Percentiles rank a stretch among this genome's conserved stretches.
These are phyloP conservation scores for Tetrao urogallus DNA, from an alignment of 2,113 vertebrate species.

Conservation along the genomic window DNA sequence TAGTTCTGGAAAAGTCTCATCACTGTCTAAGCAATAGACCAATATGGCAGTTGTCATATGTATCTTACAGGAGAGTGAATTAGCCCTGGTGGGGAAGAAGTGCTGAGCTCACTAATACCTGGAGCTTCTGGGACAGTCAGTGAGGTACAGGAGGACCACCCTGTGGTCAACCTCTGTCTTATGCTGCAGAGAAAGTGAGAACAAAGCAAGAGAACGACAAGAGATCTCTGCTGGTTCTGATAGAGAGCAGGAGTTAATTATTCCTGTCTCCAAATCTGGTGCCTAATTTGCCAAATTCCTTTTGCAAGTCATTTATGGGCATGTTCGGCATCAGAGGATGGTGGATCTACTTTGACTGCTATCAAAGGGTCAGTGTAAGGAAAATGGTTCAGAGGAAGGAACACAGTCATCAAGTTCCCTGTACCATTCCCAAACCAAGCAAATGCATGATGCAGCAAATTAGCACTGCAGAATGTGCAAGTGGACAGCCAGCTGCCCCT, in stretches of 20 bases:
- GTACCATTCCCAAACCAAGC: accelerated
- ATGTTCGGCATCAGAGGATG: accelerated
- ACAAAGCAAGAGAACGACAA: background rate
- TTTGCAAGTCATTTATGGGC: background rate
- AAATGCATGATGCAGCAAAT: background rate
- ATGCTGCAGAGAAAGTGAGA: background rate
- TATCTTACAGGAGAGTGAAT: background rate
- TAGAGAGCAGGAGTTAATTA: accelerated
- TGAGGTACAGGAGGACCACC: background rate
- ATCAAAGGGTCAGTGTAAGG: accelerated
- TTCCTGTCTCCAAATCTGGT: background rate
- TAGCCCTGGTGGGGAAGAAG: background rate
- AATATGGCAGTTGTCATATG: accelerated
- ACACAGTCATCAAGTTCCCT: accelerated
- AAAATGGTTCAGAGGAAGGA: background rate
- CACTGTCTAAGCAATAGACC: background rate
- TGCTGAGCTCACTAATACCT: background rate
- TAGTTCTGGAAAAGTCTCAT: background rate
- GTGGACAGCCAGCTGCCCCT: background rate
- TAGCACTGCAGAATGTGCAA: background rate
- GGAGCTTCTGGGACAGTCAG: background rate
- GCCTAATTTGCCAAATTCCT: background rate
- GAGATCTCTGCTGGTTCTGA: background rate
- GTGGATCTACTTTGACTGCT: background rate
- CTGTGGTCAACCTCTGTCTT: background rate